These are phyloP conservation scores for Drosophila eugracilis DNA, from an alignment of 1,140 invertebrate species.

Conservation along the genomic window DNA sequence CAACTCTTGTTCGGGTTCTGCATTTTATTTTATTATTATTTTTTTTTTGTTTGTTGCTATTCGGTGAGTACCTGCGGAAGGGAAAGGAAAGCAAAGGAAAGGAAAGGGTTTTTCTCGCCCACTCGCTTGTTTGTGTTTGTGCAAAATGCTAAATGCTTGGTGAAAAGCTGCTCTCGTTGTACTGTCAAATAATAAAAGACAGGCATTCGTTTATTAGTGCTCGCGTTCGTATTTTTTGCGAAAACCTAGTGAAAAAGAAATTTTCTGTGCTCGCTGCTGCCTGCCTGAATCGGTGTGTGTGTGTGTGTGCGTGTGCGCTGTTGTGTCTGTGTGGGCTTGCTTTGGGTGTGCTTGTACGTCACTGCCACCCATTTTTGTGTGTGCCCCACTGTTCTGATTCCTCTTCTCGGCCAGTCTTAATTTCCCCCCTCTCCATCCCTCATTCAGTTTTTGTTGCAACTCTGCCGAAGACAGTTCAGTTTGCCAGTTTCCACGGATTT, in stretches of 20 bases:
- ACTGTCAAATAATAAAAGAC: constrained; percentile 26
- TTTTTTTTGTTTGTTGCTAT: constrained; percentile 78
- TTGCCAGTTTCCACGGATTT: constrained; percentile 51
- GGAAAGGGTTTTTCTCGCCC: constrained; percentile 8
- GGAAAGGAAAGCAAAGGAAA: constrained; percentile 1
- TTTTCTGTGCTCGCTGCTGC: constrained; percentile 62
- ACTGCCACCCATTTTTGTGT: constrained; percentile 24
- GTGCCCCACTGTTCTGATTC: constrained; percentile 33
- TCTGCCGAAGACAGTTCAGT: constrained; percentile 11
- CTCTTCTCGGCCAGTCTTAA: neutral
- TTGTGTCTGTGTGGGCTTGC: constrained; percentile 31
- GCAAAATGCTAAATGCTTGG: neutral
- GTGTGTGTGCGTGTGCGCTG: constrained; percentile 36
- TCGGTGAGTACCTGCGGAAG: constrained; percentile 17
- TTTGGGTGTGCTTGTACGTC: constrained; percentile 34
- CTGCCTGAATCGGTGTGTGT: constrained; percentile 18
- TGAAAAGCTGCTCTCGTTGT: constrained; percentile 21
- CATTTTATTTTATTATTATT: constrained; percentile 83
- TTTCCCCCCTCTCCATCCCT: neutral
- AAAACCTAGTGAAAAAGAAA: constrained; percentile 74
- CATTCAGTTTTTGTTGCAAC: constrained; percentile 20
- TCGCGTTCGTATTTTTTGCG: constrained; percentile 61
- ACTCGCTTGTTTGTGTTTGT: neutral
- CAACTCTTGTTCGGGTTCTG: constrained; percentile 81
- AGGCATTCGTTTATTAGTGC: constrained; percentile 61